Percentiles rank a stretch among this genome's conserved stretches.
Evolutionary conservation across 2,797 vertebrate genomes (phyloP).

Genomic region (Enteromius radiatus): DNA sequence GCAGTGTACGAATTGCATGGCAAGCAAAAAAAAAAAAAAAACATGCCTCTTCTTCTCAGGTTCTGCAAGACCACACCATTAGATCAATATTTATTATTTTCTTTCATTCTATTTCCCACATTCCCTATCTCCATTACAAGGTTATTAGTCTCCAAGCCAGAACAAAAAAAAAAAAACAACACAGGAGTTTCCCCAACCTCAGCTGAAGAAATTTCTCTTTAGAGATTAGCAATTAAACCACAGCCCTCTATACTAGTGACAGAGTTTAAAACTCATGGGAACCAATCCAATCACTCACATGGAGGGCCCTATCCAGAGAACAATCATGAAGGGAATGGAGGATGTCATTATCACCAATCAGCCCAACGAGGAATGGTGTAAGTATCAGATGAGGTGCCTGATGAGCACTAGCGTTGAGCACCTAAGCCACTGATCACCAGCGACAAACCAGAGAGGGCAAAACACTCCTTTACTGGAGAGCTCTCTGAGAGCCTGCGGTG

Average conservation of each 20-base stretch:
- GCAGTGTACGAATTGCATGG: slow-evolving; percentile 21
- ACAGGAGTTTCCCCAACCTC: not conserved
- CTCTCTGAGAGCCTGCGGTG: slow-evolving; percentile 38
- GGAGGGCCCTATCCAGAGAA: slow-evolving; percentile 66
- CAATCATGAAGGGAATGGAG: slow-evolving; percentile 73
- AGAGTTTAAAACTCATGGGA: slow-evolving; percentile 60
- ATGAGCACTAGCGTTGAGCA: slow-evolving; percentile 40
- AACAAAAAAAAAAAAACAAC: no score
- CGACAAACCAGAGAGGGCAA: slow-evolving; percentile 38
- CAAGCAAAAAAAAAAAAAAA: slow-evolving; percentile 18
- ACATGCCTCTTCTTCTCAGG: slow-evolving; percentile 23
- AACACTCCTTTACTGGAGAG: slow-evolving; percentile 36
- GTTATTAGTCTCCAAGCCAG: slow-evolving; percentile 13
- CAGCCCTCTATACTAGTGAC: not conserved
- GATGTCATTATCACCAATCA: slow-evolving; percentile 76
- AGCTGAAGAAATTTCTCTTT: slow-evolving; percentile 32
- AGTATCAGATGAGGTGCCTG: slow-evolving; percentile 57
- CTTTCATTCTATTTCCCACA: slow-evolving; percentile 34
- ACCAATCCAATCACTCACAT: slow-evolving; percentile 73
- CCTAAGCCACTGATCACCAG: slow-evolving; percentile 51
- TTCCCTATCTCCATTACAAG: slow-evolving; percentile 26
- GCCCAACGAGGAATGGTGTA: slow-evolving; percentile 67
- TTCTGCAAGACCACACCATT: not conserved
- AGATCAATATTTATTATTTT: slow-evolving; percentile 43
- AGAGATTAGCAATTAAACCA: slow-evolving; percentile 38